Conservation (phyloP, 2,797 vertebrate genomes). For the Cottoperca gobio region DNA sequence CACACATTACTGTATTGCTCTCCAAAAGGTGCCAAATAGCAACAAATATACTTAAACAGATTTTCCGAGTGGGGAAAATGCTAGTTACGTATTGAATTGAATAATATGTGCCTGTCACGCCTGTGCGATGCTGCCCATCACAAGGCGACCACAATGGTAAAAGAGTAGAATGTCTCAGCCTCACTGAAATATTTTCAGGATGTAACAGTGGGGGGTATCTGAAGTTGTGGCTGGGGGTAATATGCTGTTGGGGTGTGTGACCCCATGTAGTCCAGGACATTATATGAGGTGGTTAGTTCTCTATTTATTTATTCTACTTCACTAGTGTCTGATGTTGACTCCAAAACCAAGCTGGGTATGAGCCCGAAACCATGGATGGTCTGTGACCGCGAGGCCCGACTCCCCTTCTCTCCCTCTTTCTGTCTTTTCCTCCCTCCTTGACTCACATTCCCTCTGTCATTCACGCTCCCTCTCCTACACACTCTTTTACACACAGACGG, state of each 20-base stretch:
- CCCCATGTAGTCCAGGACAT: conserved; percentile 66
- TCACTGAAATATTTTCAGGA: conserved; percentile 56
- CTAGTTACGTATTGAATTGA: conserved; percentile 56
- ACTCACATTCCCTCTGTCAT: conserved; percentile 42
- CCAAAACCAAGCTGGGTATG: conserved; percentile 65
- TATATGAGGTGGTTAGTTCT: conserved; percentile 59
- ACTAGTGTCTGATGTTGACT: conserved; percentile 68
- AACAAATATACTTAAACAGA: conserved; percentile 71
- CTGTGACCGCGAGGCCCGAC: conserved; percentile 53
- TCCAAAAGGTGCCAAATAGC: conserved; percentile 70
- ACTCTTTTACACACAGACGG: neutral
- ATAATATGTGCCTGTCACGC: conserved; percentile 70
- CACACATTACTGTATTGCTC: conserved; percentile 60
- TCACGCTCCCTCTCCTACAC: conserved; percentile 30
- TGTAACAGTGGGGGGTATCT: conserved; percentile 26
- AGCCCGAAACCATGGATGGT: conserved; percentile 64
- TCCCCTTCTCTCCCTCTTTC: conserved; percentile 33
- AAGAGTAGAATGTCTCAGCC: conserved; percentile 51
- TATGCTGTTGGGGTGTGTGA: conserved; percentile 51
- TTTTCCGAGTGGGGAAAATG: conserved; percentile 45
- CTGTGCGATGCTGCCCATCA: conserved; percentile 55
- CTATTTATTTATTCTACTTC: conserved; percentile 72
- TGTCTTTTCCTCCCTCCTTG: conserved; percentile 27
- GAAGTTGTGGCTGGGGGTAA: conserved; percentile 53
- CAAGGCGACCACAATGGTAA: conserved; percentile 55